phyloP scores from a whole-genome alignment of 2,888 invertebrate genomes.

The Sinopyrophorus schimmeli region DNA sequence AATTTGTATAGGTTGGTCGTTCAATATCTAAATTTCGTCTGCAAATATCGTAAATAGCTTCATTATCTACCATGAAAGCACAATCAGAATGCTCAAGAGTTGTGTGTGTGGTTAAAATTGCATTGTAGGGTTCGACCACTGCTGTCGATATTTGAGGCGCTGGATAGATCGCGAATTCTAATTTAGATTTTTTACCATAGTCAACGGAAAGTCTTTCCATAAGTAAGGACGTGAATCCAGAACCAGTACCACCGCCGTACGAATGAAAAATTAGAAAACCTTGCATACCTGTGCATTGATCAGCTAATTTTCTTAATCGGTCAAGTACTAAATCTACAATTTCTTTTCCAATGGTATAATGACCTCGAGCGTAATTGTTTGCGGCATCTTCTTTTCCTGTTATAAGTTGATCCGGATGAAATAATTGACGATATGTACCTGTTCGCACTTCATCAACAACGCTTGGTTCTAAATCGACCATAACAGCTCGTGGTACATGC shows the following conservation, averaged over 20 bases:
- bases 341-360: constrained; percentile 78
- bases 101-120: constrained; percentile 66
- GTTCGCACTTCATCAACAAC: constrained; percentile 72
- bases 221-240: constrained; percentile 67
- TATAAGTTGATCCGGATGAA: constrained; percentile 81
- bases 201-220: constrained; percentile 26
- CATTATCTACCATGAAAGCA: constrained; percentile 61
- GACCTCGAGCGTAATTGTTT: constrained; percentile 85
- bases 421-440: constrained; percentile 70
- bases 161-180: constrained; percentile 48
- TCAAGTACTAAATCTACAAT: constrained; percentile 70
- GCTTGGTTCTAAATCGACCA: constrained; percentile 82
- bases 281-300: constrained; percentile 62
- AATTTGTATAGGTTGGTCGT: constrained; percentile 65
- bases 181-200: constrained; percentile 19
- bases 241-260: constrained; percentile 65
- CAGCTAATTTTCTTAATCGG: constrained; percentile 68
- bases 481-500: constrained; percentile 80
- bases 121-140: constrained; percentile 66
- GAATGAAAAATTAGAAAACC: constrained; percentile 69
- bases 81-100: constrained; percentile 65
- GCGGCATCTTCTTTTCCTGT: constrained; percentile 84
- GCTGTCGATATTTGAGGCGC: constrained; percentile 46
- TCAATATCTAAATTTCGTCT: constrained; percentile 63
- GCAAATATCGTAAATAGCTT: constrained; percentile 60